A percentile compares a stretch with the other conserved stretches of the same genome.
These are phyloP conservation scores for Sylvia atricapilla DNA, from an alignment of 2,113 vertebrate species.

Conservation along the genomic window DNA sequence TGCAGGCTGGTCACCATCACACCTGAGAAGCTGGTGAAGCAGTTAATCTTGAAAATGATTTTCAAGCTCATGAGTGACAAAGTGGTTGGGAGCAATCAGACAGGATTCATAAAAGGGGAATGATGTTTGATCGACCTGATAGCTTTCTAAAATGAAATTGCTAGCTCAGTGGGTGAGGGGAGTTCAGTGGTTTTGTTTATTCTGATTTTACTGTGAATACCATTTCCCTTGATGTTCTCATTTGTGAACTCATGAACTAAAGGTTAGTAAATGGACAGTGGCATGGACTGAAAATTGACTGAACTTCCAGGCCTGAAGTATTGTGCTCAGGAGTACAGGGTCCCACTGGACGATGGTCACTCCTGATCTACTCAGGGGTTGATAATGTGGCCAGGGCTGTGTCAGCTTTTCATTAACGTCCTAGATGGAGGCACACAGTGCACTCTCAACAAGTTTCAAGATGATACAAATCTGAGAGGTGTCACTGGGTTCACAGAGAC, in stretches of 20 bases:
- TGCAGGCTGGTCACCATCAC: background rate
- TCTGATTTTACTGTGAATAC: background rate
- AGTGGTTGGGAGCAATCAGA: background rate
- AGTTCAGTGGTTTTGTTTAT: background rate
- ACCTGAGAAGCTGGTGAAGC: background rate
- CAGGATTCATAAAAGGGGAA: background rate
- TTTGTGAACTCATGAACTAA: background rate
- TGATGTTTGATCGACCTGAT: background rate
- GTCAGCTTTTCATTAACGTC: background rate
- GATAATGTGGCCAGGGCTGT: no score
- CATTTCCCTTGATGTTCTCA: background rate
- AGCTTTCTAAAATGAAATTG: background rate
- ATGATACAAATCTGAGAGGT: background rate
- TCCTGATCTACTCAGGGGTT: background rate
- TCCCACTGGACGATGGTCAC: background rate
- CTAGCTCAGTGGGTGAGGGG: background rate
- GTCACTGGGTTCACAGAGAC: background rate
- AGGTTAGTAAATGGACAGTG: background rate
- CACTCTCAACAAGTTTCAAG: background rate
- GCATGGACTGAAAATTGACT: background rate
- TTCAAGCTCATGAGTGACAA: background rate
- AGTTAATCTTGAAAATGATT: background rate
- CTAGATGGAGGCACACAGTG: background rate
- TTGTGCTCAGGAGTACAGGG: background rate
- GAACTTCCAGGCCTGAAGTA: background rate